Percentiles rank a stretch among this genome's conserved stretches.
These are phyloP conservation scores for Percopsis omiscomaycus DNA, from an alignment of 2,797 vertebrate genomes.

Conservation along the genomic window DNA sequence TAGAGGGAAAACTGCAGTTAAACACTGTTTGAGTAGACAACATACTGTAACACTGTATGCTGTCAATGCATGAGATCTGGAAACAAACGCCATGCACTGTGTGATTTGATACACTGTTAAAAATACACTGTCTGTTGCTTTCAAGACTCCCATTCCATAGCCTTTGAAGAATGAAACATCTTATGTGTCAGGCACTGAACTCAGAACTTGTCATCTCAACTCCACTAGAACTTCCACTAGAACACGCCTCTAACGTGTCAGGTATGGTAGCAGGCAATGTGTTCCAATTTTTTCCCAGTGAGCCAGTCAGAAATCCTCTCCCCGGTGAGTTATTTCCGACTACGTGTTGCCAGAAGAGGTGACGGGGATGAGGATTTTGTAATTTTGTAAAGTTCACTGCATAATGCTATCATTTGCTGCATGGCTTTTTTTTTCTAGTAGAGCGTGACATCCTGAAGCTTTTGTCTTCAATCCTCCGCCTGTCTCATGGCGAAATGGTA, in stretches of 20 bases:
- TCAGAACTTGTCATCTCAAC: conserved; percentile 72
- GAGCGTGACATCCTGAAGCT: conserved; percentile 61
- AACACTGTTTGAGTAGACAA: conserved; percentile 45
- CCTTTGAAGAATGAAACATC: conserved; percentile 63
- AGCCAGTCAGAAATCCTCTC: conserved; percentile 60
- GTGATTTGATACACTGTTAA: conserved; percentile 59
- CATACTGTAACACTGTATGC: conserved; percentile 49
- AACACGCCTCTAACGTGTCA: conserved; percentile 69
- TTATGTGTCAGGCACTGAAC: conserved; percentile 59
- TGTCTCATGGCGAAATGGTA: conserved; percentile 53
- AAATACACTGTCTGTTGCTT: conserved; percentile 64
- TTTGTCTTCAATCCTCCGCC: conserved; percentile 61
- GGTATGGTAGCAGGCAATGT: conserved; percentile 52
- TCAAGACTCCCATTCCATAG: conserved; percentile 48
- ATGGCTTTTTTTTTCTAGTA: conserved; percentile 58
- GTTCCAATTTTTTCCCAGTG: conserved; percentile 59
- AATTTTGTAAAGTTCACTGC: conserved; percentile 61
- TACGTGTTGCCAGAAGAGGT: conserved; percentile 57
- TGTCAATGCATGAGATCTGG: conserved; percentile 44
- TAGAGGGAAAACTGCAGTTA: conserved; percentile 20
- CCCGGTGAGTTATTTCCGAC: conserved; percentile 71
- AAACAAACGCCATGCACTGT: conserved; percentile 53
- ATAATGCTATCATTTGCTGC: conserved; percentile 68
- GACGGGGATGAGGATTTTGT: conserved; percentile 55
- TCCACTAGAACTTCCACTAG: conserved; percentile 63